Percentiles rank a stretch among this genome's conserved stretches.
Evolutionary conservation across 1,140 invertebrate genomes (phyloP).

Genomic region (Drosophila mayri): DNA sequence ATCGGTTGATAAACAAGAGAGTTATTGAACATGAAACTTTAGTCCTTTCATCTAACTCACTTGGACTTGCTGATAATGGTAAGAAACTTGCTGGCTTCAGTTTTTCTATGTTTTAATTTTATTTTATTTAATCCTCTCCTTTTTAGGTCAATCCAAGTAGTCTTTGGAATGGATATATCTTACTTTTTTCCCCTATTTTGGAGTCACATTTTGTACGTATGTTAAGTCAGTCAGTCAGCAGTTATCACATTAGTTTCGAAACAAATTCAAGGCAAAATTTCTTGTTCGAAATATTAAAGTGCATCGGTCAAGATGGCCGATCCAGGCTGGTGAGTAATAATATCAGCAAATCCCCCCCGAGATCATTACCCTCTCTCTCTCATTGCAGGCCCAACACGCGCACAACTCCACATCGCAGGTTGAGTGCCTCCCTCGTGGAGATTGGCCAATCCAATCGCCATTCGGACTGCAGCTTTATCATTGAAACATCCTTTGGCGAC

Average conservation of each 20-base stretch:
- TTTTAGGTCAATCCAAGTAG: background rate
- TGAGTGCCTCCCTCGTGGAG: constrained; percentile 8
- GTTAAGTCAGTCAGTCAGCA: constrained; percentile 1
- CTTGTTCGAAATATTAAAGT: constrained; percentile 12
- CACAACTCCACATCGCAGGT: background rate
- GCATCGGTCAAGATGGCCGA: constrained; percentile 14
- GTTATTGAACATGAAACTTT: background rate
- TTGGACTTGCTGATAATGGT: background rate
- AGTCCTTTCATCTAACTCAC: background rate
- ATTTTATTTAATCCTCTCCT: background rate
- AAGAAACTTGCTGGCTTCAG: too few relatives aligned
- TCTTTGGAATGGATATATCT: background rate
- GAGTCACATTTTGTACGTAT: background rate
- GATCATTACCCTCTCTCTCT: too few relatives aligned
- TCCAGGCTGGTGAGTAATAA: constrained; percentile 2
- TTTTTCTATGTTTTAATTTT: background rate
- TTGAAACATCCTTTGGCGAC: background rate
- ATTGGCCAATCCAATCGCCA: constrained; percentile 18
- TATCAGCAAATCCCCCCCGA: too few relatives aligned
- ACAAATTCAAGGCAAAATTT: constrained; percentile 14
- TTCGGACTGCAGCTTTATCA: constrained; percentile 22
- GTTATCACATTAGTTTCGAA: background rate
- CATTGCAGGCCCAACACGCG: background rate
- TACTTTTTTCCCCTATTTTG: background rate
- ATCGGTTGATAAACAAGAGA: too few relatives aligned